Conservation (phyloP, 2,797 vertebrate species). For the Lagodon rhomboides region DNA sequence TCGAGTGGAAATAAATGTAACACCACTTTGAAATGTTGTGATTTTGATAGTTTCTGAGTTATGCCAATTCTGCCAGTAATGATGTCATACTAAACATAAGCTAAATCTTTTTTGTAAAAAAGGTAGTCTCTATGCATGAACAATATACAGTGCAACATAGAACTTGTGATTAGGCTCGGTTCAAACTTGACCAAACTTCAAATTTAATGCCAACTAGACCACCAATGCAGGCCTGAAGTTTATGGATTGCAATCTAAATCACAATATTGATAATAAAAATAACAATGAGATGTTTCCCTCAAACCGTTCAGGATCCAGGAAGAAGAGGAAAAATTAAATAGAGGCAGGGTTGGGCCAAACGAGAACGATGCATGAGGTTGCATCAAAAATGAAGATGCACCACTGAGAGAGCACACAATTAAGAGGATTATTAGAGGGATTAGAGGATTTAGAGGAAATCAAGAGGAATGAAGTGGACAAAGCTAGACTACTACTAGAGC, state of each 20-base stretch:
- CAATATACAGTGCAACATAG: neutral
- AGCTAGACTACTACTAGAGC: slow-evolving; percentile 16
- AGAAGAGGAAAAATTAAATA: neutral
- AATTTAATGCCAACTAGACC: neutral
- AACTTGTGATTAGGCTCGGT: neutral
- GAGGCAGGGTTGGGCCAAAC: neutral
- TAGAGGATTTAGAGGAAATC: slow-evolving; percentile 26
- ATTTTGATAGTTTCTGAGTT: neutral
- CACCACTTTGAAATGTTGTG: neutral
- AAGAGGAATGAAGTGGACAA: slow-evolving; percentile 4
- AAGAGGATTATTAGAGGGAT: slow-evolving; percentile 37
- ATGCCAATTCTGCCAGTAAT: neutral
- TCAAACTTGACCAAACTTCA: neutral
- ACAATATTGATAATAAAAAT: neutral
- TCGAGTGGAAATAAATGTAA: neutral
- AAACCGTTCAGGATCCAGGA: neutral
- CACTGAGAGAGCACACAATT: slow-evolving; percentile 29
- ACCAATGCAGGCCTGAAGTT: neutral
- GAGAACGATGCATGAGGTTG: neutral
- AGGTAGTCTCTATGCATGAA: neutral
- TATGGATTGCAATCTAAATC: neutral
- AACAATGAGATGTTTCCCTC: neutral
- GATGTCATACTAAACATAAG: neutral
- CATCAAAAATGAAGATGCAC: slow-evolving; percentile 6
- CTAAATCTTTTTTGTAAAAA: neutral